Base-by-base conservation (phyloP, 2,797 vertebrate genomes). In the Enteromius radiatus region DNA sequence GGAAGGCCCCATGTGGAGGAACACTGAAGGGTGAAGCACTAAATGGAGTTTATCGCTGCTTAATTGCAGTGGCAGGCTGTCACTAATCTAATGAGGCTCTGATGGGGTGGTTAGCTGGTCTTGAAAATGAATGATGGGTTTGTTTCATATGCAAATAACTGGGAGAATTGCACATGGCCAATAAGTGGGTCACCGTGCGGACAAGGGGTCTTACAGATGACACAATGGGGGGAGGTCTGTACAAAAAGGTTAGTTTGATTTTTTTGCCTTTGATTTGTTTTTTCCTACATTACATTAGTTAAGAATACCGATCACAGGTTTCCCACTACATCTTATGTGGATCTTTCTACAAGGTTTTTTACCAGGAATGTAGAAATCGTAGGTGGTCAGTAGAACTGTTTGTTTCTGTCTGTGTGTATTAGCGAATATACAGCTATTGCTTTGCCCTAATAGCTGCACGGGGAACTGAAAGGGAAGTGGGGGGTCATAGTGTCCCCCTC, bases 101-200 rank as follows among this genome's bases (percentile, higher is more conserved):
- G 77, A 83, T 92, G 88, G 87, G 85, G 84, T 86, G 88, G 84
- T 85, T 87, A 67, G 33, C 84, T 65, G 64, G 84, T 56, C 84
- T 89, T 89, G 91, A 91, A 88, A 90, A 93, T 95, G 95, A 96
- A 96, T 95, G 95, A 95, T 93, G 92, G 92, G 92, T 93, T 94
- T 96, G 95, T 96, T 95, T 94, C 92, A 88, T 91, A 91, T 92
- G 94, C 95, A 94, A 95, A 94, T 92, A 92, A 92, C 31, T 41
- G 71, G 19, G 92, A 91, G 91, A 89, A 94, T 93, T 94, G 94
- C 90, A 90, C 88, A 81, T 84, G 86, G 78, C 90, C 86, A 92
- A 86, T 91, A 94, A 95, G 93, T 94, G 92, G 94, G 94, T 94
- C 93, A 94, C 92, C 91, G 83, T 93, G 92, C 56, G 90, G 89